Base-by-base conservation (phyloP, 1,140 invertebrate genomes). In the Bursaphelenchus mucronatus region DNA sequence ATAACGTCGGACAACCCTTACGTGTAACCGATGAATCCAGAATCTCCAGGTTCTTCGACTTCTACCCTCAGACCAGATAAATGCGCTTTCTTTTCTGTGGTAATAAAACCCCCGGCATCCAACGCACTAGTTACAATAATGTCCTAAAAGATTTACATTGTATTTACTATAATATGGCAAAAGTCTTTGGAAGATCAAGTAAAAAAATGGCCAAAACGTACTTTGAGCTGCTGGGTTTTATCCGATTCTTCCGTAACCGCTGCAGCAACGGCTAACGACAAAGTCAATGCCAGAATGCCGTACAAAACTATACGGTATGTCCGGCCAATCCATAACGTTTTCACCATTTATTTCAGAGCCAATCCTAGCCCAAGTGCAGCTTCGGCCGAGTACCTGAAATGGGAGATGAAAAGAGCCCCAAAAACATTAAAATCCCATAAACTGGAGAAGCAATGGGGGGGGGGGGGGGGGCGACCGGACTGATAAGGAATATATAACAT, bases 21-120 rank as follows among this genome's bases (percentile, higher is more conserved):
- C 73, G 76, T 77, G 51, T 75, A 75, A 58, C 73, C 73, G 50
- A 78, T 59, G 55, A 75, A 75, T 8, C 71, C 76, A 11, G 63
- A 61, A 11, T 66, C 73, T 11, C 73, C 73, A 15, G 69, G 69
- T 54, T 74, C 76, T 55, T 75, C 62, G 30, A 62, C 64, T 54
- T 75, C 73, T 21, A 75, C 70, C 39, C 73, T 66, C 30, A 75
- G 70, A 15, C 73, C 73, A 7, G 76, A 74, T 40, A 74, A 17
- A 45, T 66, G 61, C 0, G 69, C 63, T 53, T 76, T 75, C 53
- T 75, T 75, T 45, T 75, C 73, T 40, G 61, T 75, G 8, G 73
- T 75, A n/a, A 75, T 47, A 54, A 78, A 79, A 10, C 74, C 71
- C 11, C 70, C 71, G 0, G 68, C 68, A 67, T 73, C 55, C 17